Evolutionary conservation across 1,140 invertebrate species (phyloP), one percentile per base, ranked within the genome.

Genomic region (Oryzaephilus surinamensis): DNA sequence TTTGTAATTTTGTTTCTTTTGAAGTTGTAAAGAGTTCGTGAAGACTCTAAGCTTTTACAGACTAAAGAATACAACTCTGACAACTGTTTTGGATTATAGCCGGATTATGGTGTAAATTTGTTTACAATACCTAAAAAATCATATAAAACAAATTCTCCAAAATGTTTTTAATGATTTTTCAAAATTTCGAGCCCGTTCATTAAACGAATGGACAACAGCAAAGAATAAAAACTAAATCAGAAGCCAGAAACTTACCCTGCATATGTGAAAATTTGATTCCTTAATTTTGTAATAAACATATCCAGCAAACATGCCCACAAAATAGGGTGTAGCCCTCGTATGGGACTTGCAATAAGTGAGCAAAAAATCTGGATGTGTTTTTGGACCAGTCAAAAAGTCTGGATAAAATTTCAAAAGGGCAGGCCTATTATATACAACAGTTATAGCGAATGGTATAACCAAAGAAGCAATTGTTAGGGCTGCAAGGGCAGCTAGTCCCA

Each of bases 261-360:
- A 57, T 12, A 70, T 48, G 50, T 54, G 45, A 10, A 38, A 40
- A 13, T 51, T 42, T 11, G 26, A 46, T 21, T 53, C 52, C 45
- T 60, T 60, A 21, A 62, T 47, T 31, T 51, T 57, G 31, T 59
- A 50, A 30, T 64, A 68, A 12, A 66, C 29, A 34, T 67, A 67
- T 1, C 71, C 71, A 19, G 58, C 58, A 43, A 69, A 54, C 50
- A 74, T 64, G 1, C 72, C 72, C 3, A 73, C 49, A 2, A 73
- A 54, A 51, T 74, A 73, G 0, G 71, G 50, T 1, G 65, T 61
- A 12, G 65, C 67, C 7, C 73, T 59, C 0, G 66, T 66, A 50
- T 75, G 71, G 10, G 67, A 67, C 44, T 69, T 71, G 6, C 66
- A 67, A 37, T 75, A 74, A 0, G 63, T 62, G 1, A 67, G 16